Percentiles rank a stretch among this genome's conserved stretches.
phyloP scores from a whole-genome alignment of 2,888 invertebrate genomes.

The Athrips mouffetella region DNA sequence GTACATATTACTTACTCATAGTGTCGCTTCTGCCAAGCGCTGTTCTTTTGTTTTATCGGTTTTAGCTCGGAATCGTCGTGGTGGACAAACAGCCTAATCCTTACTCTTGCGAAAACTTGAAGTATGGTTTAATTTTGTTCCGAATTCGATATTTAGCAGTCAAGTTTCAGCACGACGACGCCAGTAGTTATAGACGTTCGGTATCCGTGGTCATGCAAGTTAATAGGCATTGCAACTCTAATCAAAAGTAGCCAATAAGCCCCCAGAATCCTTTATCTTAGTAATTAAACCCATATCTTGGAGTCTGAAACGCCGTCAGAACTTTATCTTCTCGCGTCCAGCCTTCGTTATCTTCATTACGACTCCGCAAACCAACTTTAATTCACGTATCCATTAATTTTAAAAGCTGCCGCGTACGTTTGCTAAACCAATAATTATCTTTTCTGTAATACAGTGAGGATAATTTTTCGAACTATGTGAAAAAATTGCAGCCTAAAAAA shows the following conservation, averaged over 20 bases:
- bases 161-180: background rate
- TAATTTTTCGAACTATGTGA: too few relatives aligned
- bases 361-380: constrained; percentile 59
- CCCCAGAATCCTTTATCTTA: constrained; percentile 50
- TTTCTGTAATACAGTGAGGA: constrained; percentile 51
- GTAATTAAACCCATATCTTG: constrained; percentile 70
- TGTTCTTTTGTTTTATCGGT: too few relatives aligned
- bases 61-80: too few relatives aligned
- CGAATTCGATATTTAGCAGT: constrained; percentile 26
- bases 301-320: constrained; percentile 65
- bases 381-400: constrained; percentile 73
- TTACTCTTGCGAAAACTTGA: too few relatives aligned
- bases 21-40: too few relatives aligned
- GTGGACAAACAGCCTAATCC: too few relatives aligned
- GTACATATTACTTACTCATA: too few relatives aligned
- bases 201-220: background rate
- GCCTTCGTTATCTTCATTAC: constrained; percentile 71
- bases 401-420: constrained; percentile 61
- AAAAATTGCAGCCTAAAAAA: too few relatives aligned
- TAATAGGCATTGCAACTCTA: too few relatives aligned
- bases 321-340: constrained; percentile 63
- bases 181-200: background rate
- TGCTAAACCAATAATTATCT: constrained; percentile 67
- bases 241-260: too few relatives aligned
- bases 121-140: too few relatives aligned